phyloP scores from a whole-genome alignment of 2,888 invertebrate genomes.

The Schizaphis graminum region DNA sequence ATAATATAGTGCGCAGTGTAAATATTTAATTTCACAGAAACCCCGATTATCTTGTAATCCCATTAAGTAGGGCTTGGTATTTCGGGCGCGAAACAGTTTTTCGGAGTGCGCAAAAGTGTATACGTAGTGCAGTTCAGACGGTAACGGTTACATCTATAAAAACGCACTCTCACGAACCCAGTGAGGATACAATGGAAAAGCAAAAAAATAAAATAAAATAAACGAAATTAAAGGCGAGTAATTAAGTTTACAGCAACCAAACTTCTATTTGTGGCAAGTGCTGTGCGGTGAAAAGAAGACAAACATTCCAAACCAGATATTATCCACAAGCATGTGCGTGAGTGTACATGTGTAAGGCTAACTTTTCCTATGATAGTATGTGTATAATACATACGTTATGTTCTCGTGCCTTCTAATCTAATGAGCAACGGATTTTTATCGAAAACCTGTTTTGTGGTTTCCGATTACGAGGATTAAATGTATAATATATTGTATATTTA shows the following conservation, averaged over 20 bases:
- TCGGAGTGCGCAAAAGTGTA: neutral
- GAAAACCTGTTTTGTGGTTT: neutral
- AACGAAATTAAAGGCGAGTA: conserved; percentile 9
- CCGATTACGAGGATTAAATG: neutral
- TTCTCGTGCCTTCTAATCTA: neutral
- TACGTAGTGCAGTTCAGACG: neutral
- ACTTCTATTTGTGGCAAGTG: neutral
- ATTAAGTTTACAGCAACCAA: conserved; percentile 15
- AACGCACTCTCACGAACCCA: neutral
- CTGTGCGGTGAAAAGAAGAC: neutral
- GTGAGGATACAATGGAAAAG: neutral
- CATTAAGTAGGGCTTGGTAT: neutral
- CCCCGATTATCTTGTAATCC: conserved; percentile 41
- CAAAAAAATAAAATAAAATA: neutral
- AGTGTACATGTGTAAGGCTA: neutral
- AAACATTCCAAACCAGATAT: conserved; percentile 6
- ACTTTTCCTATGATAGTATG: neutral
- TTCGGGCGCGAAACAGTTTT: neutral
- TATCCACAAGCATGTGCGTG: neutral
- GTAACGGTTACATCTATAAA: conserved; percentile 6
- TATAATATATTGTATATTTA: neutral
- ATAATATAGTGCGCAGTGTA: neutral
- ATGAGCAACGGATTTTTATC: neutral
- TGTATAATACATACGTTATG: neutral
- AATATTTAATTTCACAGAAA: conserved; percentile 40